phyloP scores from a whole-genome alignment of 1,140 invertebrate genomes.

The Triops longicaudatus region DNA sequence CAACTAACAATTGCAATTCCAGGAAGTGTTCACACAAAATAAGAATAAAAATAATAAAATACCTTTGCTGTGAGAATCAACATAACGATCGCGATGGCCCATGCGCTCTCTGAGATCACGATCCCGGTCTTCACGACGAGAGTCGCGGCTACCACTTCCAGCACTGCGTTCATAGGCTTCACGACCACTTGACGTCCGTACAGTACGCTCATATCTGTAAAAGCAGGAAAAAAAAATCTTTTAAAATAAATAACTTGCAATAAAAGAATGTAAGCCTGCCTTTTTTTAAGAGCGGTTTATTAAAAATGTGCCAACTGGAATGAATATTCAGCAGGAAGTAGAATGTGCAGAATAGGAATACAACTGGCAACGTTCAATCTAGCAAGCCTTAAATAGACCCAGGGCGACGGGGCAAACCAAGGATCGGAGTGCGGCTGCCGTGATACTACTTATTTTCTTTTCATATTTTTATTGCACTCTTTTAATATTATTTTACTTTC shows the following conservation, averaged over 20 bases:
- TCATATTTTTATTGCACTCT: not conserved
- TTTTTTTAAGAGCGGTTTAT: too few relatives aligned
- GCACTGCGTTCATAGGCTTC: not conserved
- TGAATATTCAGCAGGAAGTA: not conserved
- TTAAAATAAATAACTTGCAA: too few relatives aligned
- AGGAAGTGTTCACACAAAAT: not conserved
- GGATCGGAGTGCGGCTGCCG: slow-evolving; percentile 1
- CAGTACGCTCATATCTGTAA: not conserved
- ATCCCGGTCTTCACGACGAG: slow-evolving; percentile 4
- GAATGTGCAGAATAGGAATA: not conserved
- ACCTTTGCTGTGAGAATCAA: not conserved
- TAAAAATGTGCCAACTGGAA: slow-evolving; percentile 2
- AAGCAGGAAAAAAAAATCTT: not conserved
- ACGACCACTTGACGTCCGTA: not conserved
- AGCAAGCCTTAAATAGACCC: slow-evolving; percentile 15
- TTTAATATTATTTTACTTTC: not conserved
- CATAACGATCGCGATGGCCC: not conserved
- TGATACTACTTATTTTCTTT: not conserved
- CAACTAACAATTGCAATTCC: not conserved
- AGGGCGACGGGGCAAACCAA: not conserved
- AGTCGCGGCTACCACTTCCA: not conserved
- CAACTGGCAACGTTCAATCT: not conserved
- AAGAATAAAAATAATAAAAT: not conserved
- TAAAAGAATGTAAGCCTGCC: too few relatives aligned
- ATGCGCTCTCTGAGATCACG: not conserved